Evolutionary conservation across 2,113 vertebrate genomes (phyloP), one percentile per base, ranked within the genome.

Genomic region (Tetrao urogallus): DNA sequence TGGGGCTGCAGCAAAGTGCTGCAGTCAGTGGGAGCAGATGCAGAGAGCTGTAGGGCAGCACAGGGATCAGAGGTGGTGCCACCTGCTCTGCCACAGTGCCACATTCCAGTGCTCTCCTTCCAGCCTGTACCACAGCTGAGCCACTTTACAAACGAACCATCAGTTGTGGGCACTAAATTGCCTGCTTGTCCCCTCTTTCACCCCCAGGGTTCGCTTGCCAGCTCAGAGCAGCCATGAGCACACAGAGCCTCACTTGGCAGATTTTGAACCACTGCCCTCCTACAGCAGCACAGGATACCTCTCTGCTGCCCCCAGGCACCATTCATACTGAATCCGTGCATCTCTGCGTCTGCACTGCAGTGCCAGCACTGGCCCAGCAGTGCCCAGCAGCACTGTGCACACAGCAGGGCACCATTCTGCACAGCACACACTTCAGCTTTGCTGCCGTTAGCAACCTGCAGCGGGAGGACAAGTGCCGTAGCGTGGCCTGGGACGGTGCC

Each of bases 1-100:
- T 63, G 3, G 6, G 40, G 25, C 57, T 75, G 17, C 11, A 28
- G 56, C n/a, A 42, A 0, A 0, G 27, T 56, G 8, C 43, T 3
- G 0, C 0, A 8, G 13, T 42, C 82, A 69, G 67, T 75, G 45
- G 48, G 67, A 73, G 74, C 34, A 70, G 58, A 57, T 27, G 38
- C 47, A 57, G 84, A 30, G 6, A 7, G 10, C 20, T 7, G 11
- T n/a, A 40, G 36, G 66, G 27, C 57, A 34, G 17, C 38, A 13
- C 1, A 30, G 52, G 20, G 34, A 82, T 40, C 19, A 45, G 66
- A 76, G 48, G 43, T 11, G 43, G 20, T 57, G 69, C 79, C 9
- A 13, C 17, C 36, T 82, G 48, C 58, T 82, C 45, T 50, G 8
- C 11, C 63, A 56, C 63, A 6, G 21, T 57, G 63, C 72, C 40